phyloP scores from a whole-genome alignment of 2,797 vertebrate genomes.

The Heteromormyrus szaboi region DNA sequence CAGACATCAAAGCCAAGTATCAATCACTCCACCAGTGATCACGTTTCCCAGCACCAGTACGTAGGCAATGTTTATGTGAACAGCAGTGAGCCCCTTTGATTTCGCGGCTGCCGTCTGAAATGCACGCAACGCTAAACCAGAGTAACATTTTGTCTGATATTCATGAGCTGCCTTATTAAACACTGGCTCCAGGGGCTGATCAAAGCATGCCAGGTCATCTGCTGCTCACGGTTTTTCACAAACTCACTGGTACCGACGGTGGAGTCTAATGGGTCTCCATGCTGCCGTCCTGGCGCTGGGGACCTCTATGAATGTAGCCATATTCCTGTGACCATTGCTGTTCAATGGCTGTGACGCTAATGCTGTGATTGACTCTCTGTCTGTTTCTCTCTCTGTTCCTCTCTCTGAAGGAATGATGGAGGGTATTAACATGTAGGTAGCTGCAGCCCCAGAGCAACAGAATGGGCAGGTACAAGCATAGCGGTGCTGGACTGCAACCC shows the following conservation, averaged over 20 bases:
- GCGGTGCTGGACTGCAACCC: slow-evolving; percentile 81
- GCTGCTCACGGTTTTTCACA: slow-evolving; percentile 23
- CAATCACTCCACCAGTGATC: slow-evolving; percentile 22
- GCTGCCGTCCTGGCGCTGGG: no score
- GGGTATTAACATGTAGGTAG: slow-evolving; percentile 84
- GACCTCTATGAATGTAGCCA: neutral
- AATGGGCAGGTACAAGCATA: slow-evolving; percentile 87
- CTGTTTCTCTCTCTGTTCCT: slow-evolving; percentile 35
- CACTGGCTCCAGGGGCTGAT: slow-evolving; percentile 38
- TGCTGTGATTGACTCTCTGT: slow-evolving; percentile 24
- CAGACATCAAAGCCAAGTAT: slow-evolving; percentile 5
- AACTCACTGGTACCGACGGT: slow-evolving; percentile 13
- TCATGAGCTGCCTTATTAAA: slow-evolving; percentile 55
- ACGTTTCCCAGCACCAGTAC: neutral
- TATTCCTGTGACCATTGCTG: neutral
- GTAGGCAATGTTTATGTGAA: neutral
- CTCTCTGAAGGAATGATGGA: slow-evolving; percentile 72
- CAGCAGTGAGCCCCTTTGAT: slow-evolving; percentile 19
- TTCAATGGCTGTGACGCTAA: neutral
- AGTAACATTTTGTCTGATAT: slow-evolving; percentile 52
- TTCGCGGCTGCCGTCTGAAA: slow-evolving; percentile 29
- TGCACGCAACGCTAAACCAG: slow-evolving; percentile 18
- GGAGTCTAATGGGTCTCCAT: neutral
- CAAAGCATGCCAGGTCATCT: slow-evolving; percentile 37
- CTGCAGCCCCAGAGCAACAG: slow-evolving; percentile 65